phyloP scores from a whole-genome alignment of 2,888 invertebrate species.

The Drosophila bunnanda region DNA sequence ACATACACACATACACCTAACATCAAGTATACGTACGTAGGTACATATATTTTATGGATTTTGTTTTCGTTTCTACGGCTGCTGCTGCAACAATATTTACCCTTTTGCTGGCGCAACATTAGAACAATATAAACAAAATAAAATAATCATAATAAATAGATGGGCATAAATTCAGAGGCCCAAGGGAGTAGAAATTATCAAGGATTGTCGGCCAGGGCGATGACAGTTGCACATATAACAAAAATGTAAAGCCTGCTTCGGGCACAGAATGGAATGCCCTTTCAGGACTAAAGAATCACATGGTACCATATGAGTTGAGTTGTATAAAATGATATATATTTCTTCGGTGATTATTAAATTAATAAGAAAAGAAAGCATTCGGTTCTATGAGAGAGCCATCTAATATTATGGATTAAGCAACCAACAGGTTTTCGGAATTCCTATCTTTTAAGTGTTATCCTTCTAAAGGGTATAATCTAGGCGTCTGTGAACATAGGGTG shows the following conservation, averaged over 20 bases:
- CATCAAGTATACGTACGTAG: slow-evolving; percentile 13
- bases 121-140: slow-evolving; percentile 70
- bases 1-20: background rate
- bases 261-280: background rate
- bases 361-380: too few relatives aligned
- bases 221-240: slow-evolving; percentile 27
- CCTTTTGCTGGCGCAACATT: slow-evolving; percentile 61
- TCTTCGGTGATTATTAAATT: background rate
- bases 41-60: slow-evolving; percentile 43
- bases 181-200: slow-evolving; percentile 36
- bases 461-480: background rate
- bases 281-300: background rate
- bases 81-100: slow-evolving; percentile 66
- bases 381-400: too few relatives aligned
- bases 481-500: slow-evolving; percentile 3
- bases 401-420: background rate
- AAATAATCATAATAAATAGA: slow-evolving; percentile 71
- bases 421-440: background rate
- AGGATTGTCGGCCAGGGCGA: slow-evolving; percentile 42
- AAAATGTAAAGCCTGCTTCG: background rate
- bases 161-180: slow-evolving; percentile 50
- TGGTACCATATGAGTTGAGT: too few relatives aligned
- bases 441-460: too few relatives aligned
- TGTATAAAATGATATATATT: background rate
- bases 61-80: slow-evolving; percentile 47